These are phyloP conservation scores for Galaxias olidus DNA, from an alignment of 2,797 vertebrate species.

Conservation along the genomic window DNA sequence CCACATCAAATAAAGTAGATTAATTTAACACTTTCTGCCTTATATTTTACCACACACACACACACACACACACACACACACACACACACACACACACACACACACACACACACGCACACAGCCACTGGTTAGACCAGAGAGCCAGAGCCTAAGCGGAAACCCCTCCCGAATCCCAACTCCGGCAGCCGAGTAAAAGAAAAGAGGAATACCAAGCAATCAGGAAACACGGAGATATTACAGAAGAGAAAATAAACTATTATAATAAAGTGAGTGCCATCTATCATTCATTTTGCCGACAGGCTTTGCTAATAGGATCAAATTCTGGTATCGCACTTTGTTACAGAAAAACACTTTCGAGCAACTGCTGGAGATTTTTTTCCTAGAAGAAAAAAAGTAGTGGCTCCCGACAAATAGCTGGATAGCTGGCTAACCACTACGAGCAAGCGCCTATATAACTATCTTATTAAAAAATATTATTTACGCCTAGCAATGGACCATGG, in stretches of 20 bases:
- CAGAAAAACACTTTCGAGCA: slow-evolving; percentile 17
- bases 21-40: too few relatives aligned
- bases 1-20: too few relatives aligned
- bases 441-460: too few relatives aligned
- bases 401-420: slow-evolving; percentile 36
- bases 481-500: too few relatives aligned
- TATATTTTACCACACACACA: not conserved
- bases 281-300: slow-evolving; percentile 2
- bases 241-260: slow-evolving; percentile 22
- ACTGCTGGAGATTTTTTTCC: slow-evolving; percentile 23
- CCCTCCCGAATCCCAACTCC: slow-evolving; percentile 59
- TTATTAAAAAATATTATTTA: too few relatives aligned
- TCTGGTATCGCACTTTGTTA: not conserved
- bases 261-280: slow-evolving; percentile 34
- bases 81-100: slow-evolving; percentile 8
- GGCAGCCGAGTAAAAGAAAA: slow-evolving; percentile 48
- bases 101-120: slow-evolving; percentile 5
- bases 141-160: slow-evolving; percentile 53
- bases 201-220: slow-evolving; percentile 53
- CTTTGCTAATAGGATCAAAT: not conserved
- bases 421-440: not conserved
- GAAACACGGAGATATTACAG: slow-evolving; percentile 50
- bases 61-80: slow-evolving; percentile 5
- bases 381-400: slow-evolving; percentile 26
- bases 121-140: slow-evolving; percentile 29